phyloP scores from a whole-genome alignment of 2,797 vertebrate species.

The Poecile montanus region DNA sequence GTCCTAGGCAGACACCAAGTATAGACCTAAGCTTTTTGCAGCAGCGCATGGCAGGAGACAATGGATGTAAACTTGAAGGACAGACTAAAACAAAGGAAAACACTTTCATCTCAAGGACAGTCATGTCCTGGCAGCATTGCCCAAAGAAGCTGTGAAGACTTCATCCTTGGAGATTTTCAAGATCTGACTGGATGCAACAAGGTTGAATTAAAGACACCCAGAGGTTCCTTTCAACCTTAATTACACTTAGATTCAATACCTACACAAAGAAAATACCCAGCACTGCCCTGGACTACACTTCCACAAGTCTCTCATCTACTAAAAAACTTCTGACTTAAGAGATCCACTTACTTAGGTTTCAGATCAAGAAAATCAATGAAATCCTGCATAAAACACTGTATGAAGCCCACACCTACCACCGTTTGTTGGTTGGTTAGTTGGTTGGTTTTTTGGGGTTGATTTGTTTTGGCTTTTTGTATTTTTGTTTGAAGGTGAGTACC shows the following conservation, averaged over 20 bases:
- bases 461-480: not conserved
- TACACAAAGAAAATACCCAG: not conserved
- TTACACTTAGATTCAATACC: not conserved
- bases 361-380: not conserved
- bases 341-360: not conserved
- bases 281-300: not conserved
- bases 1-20: not conserved
- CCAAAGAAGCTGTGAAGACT: not conserved
- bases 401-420: rapidly evolving
- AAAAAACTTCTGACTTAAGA: not conserved
- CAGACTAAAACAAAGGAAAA: not conserved
- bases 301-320: not conserved
- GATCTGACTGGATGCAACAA: not conserved
- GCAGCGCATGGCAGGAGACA: not conserved
- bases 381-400: not conserved
- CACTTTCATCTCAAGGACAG: not conserved
- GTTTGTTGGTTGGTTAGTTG: too few species aligned
- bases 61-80: rapidly evolving
- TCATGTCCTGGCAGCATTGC: not conserved
- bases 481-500: not conserved
- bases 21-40: not conserved
- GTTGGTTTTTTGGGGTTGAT: too few species aligned
- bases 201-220: not conserved
- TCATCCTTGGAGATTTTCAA: not conserved
- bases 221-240: not conserved